Evolutionary conservation across 1,140 invertebrate species (phyloP), one percentile per base, ranked within the genome.

Genomic region (Nebria ingens): DNA sequence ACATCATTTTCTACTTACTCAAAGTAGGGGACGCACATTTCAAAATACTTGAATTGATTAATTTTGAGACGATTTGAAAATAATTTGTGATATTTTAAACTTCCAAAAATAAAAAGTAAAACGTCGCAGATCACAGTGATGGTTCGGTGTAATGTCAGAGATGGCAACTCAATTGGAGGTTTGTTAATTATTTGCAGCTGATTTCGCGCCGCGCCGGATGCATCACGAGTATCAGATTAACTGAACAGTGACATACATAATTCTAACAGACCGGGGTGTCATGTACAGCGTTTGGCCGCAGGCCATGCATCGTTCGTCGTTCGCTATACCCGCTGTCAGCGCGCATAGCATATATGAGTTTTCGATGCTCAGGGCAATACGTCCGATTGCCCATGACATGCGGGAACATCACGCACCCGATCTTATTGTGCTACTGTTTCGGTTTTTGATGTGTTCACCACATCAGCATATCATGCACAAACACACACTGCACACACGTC

Each of bases 221-320:
- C 17, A 29, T 29, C 13, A 17, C 40, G 40, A 45, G 17, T 45
- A 11, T 11, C 40, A 17, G 17, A 3, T 17, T 9, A 45, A 17
- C 40, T 17, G 17, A 11, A 45, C 40, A 45, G 15, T 45, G 40
- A 45, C 40, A 45, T 45, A 17, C 40, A 45, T 45, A 45, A 45
- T 45, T 45, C 40, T 17, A 45, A 17, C 25, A 9, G 40, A 17
- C 6, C 40, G 17, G 40, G 17, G 40, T 45, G 40, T 45, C 40
- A 45, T 45, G 40, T 45, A 45, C 40, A 45, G 40, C 9, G 40
- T 17, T 6, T 17, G 40, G 40, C 9, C 40, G 6, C 6, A 17
- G 40, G 17, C 17, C 3, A 12, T 45, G 40, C 40, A 17, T 17
- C 17, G 9, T 17, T 11, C 40, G 25, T 34, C 40, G 40, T n/a